Conservation (phyloP, 1,140 invertebrate species). For the Rhysida immarginata region DNA sequence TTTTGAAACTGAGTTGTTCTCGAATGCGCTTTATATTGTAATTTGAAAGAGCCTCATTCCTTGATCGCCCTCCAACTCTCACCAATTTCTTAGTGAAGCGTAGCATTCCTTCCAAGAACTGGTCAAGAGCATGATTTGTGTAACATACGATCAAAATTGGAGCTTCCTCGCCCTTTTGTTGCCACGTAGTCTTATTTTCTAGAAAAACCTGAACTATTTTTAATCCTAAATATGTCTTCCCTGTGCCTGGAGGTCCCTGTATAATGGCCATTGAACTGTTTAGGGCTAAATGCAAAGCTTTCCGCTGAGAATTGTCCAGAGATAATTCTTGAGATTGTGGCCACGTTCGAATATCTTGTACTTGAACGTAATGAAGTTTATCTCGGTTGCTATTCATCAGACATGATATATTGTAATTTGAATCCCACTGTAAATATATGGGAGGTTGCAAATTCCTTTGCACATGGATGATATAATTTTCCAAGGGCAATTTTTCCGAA, state of each 20-base stretch:
- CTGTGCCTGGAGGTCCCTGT: no score
- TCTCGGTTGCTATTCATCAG: no score
- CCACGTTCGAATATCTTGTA: neutral
- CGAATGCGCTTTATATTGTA: neutral
- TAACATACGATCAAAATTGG: slow-evolving; percentile 36
- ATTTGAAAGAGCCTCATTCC: neutral
- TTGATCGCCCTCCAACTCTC: slow-evolving; percentile 10
- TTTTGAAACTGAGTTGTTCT: neutral
- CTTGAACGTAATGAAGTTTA: neutral
- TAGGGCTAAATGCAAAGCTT: slow-evolving; percentile 9
- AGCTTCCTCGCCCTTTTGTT: neutral
- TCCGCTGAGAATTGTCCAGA: slow-evolving; percentile 3
- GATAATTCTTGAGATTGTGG: neutral
- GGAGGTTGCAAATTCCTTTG: neutral
- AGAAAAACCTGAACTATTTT: slow-evolving; percentile 14
- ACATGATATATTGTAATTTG: neutral
- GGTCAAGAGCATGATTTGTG: no score
- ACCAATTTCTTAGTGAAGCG: slow-evolving; percentile 6
- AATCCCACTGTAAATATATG: neutral
- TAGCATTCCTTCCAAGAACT: slow-evolving; percentile 30
- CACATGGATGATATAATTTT: neutral
- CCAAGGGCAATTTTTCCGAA: neutral
- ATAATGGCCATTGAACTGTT: slow-evolving; percentile 21
- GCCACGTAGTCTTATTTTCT: neutral
- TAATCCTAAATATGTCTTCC: no score